These are phyloP conservation scores for Sebastes reedi DNA, from an alignment of 2,797 vertebrate genomes.

Conservation along the genomic window DNA sequence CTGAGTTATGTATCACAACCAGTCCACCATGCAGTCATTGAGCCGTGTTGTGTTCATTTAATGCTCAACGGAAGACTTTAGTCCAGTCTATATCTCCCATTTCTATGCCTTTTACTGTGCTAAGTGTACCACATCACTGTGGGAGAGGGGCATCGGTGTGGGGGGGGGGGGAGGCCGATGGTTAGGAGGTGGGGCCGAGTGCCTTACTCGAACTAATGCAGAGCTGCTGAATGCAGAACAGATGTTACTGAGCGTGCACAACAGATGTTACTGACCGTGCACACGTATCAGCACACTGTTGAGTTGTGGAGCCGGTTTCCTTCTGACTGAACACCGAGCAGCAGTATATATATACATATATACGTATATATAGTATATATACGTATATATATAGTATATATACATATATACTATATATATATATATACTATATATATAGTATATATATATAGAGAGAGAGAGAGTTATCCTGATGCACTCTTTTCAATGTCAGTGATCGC, in stretches of 20 bases:
- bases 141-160: constrained; percentile 76
- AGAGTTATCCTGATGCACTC: constrained; percentile 66
- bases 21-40: constrained; percentile 63
- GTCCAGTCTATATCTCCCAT: constrained; percentile 73
- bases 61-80: constrained; percentile 51
- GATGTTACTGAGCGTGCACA: constrained; percentile 34
- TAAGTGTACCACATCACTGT: constrained; percentile 85
- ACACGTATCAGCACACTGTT: constrained; percentile 64
- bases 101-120: constrained; percentile 84
- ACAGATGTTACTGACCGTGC: constrained; percentile 31
- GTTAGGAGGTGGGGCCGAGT: constrained; percentile 80
- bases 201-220: constrained; percentile 85
- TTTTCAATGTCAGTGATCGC: constrained; percentile 49
- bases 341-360: constrained; percentile 12
- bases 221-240: constrained; percentile 58
- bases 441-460: too few species aligned
- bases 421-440: too few species aligned
- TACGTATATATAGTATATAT: background rate
- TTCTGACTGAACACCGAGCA: constrained; percentile 53
- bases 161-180: constrained; percentile 34
- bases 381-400: too few species aligned
- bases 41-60: constrained; percentile 73
- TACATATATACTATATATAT: too few species aligned
- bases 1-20: constrained; percentile 60
- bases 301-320: constrained; percentile 52